A percentile compares a stretch with the other conserved stretches of the same genome.
These are phyloP conservation scores for Eufriesea mexicana DNA, from an alignment of 1,140 invertebrate genomes.

Conservation along the genomic window DNA sequence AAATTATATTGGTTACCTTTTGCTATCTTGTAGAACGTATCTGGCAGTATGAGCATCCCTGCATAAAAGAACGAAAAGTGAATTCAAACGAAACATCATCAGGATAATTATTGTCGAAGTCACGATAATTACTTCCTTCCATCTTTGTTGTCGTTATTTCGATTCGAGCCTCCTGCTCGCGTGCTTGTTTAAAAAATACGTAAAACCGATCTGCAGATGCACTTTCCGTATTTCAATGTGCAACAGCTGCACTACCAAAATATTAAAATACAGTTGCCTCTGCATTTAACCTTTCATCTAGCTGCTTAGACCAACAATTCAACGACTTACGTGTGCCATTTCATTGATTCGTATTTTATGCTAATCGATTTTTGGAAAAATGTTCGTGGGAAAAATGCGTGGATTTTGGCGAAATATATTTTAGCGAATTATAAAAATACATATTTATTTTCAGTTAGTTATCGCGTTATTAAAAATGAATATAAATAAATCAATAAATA, in stretches of 20 bases:
- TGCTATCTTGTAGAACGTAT: neutral
- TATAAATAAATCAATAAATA: no score
- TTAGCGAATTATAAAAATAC: no score
- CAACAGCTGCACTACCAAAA: constrained; percentile 10
- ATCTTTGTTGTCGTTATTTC: neutral
- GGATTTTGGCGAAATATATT: no score
- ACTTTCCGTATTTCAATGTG: neutral
- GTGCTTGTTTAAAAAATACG: neutral
- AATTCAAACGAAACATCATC: neutral
- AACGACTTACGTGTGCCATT: neutral
- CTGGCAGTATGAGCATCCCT: neutral
- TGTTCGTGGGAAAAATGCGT: no score
- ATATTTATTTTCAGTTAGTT: no score
- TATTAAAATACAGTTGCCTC: constrained; percentile 11
- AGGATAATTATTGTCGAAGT: constrained; percentile 6
- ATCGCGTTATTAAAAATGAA: no score
- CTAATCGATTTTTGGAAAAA: no score
- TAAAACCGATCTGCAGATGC: neutral
- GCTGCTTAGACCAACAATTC: neutral
- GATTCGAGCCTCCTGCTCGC: neutral
- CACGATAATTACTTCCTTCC: constrained; percentile 8
- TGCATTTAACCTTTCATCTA: constrained; percentile 16
- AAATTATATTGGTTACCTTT: neutral
- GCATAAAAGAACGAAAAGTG: neutral
- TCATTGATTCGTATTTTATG: neutral